Evolutionary conservation across 1,140 invertebrate species (phyloP), one percentile per base, ranked within the genome.

Genomic region (Mya arenaria): DNA sequence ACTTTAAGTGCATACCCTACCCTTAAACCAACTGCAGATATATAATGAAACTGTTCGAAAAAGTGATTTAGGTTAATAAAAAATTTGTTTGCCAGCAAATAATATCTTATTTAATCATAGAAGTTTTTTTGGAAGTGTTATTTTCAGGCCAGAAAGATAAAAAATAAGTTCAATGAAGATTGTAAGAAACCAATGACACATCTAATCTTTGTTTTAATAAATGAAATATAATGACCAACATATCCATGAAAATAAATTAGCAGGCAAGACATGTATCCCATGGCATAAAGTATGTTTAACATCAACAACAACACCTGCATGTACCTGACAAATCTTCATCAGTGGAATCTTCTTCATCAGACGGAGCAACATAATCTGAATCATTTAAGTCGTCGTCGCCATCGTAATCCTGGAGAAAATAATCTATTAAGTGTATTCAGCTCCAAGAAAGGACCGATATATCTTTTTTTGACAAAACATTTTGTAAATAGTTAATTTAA

Each of bases 261-360:
- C 25, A n/a, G 25, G 19, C 48, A 52, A 52, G 19, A 52, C 19
- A 17, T 52, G 25, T n/a, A 52, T n/a, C 48, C 25, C 48, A n/a
- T 52, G 48, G 48, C 25, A 17, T n/a, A 52, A 52, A 1, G 19
- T 23, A 23, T 23, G 17, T n/a, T 23, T 52, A 17, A 52, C 25
- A 52, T n/a, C 19, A 10, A 10, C 19, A 62, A 2, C 19, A 62
- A 62, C 5, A 62, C 58, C 23, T 28, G 28, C 58, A 62, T 28
- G 28, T 62, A 62, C 58, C 58, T 62, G 58, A 28, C 58, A 62
- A 62, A 62, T 62, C 58, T 62, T 62, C 58, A 25, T 62, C 58
- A 62, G 58, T 4, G 58, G 58, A 62, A 23, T 62, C 28, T 23
- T 34, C 23, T 34, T 62, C 23, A 62, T 62, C 58, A 62, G 58